phyloP scores from a whole-genome alignment of 2,888 invertebrate species.

The Andricus quercusramuli region DNA sequence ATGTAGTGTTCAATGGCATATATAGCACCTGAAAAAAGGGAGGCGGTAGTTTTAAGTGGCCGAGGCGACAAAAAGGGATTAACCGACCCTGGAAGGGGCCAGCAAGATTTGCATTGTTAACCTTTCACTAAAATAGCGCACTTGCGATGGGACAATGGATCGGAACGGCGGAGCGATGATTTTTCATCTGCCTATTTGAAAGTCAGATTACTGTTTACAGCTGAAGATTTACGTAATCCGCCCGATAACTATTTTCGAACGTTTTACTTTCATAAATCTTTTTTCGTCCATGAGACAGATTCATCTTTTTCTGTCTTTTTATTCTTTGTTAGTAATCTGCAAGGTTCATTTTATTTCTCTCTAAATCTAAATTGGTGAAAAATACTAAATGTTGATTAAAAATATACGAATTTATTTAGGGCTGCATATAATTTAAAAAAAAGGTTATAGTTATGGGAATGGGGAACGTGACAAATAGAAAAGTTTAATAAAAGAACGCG shows the following conservation, averaged over 20 bases:
- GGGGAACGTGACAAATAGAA: too few species aligned
- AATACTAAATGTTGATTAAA: too few species aligned
- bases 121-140: slow-evolving; percentile 2
- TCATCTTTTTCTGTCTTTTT: background rate
- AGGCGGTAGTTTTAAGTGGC: background rate
- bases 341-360: background rate
- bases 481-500: too few species aligned
- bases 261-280: background rate
- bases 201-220: background rate
- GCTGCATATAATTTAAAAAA: too few species aligned
- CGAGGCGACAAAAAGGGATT: background rate
- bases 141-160: background rate
- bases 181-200: background rate
- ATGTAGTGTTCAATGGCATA: background rate
- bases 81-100: background rate
- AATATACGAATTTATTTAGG: too few species aligned
- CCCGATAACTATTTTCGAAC: background rate
- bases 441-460: too few species aligned
- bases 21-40: background rate
- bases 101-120: slow-evolving; percentile 11
- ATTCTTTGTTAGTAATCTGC: background rate
- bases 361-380: too few species aligned
- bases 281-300: background rate
- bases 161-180: background rate
- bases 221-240: background rate